Conservation (phyloP, 2,113 vertebrate species). For the Hippocampus mohnikei region DNA sequence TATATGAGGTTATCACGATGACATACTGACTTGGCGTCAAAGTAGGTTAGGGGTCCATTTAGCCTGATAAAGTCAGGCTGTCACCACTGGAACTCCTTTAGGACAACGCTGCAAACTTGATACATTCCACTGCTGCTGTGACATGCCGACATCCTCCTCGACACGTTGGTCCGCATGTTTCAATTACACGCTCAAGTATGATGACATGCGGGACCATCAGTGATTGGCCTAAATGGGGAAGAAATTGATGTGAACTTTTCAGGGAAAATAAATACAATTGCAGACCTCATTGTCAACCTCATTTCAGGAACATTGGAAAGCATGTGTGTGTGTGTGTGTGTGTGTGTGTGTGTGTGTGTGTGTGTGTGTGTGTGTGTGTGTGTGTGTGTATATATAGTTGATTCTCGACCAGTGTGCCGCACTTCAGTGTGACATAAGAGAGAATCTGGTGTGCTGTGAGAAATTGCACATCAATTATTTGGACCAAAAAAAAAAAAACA, state of each 20-base stretch:
- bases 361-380: no score
- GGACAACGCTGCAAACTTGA: neutral
- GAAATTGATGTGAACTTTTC: neutral
- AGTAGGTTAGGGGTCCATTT: neutral
- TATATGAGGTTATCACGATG: slow-evolving; percentile 16
- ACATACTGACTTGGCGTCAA: neutral
- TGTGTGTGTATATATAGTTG: no score
- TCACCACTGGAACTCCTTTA: slow-evolving; percentile 1
- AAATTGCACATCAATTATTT: no score
- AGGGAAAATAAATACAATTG: neutral
- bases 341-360: no score
- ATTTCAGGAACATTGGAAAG: no score
- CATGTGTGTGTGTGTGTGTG: no score
- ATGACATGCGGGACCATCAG: neutral
- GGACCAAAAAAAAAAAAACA: no score
- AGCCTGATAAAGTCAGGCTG: neutral
- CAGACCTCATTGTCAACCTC: neutral
- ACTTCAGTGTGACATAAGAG: no score
- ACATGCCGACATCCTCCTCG: neutral
- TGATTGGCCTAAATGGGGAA: neutral
- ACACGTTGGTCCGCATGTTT: slow-evolving; percentile 1
- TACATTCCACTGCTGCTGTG: neutral
- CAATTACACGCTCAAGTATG: neutral
- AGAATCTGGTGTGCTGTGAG: no score
- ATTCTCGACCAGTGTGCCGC: no score